Evolutionary conservation across 2,113 vertebrate species (phyloP), one percentile per base, ranked within the genome.

Genomic region (Psilopsiagon aymara): DNA sequence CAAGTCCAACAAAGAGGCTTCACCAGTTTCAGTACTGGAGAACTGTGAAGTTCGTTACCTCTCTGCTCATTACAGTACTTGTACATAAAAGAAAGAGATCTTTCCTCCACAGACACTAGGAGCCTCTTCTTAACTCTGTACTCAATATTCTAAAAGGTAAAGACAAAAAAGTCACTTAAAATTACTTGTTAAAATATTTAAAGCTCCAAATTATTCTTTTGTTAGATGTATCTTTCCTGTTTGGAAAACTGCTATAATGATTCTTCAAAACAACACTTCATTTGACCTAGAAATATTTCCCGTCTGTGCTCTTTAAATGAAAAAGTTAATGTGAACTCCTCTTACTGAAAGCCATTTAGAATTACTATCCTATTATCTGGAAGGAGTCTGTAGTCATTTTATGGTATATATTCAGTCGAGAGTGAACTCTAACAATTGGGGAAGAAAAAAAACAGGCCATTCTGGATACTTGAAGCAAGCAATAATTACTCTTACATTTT

Each of bases 31-130:
- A 67, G 43, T 19, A 47, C 9, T 51, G 25, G n/a, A 69, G 59
- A 94, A 89, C 0, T 0, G 29, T 57, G 21, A 80, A 27, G 24
- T 90, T 82, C 0, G 0, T 46, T 82, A 33, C 20, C 51, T 66
- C 27, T 81, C 37, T 83, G 17, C 23, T 59, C 57, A 23, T 59
- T 59, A 59, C 33, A 59, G 33, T 59, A 82, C 18, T 43, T 44
- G 11, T 44, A 66, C 33, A 73, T 20, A 44, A 69, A 64, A 92
- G 13, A 70, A 84, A 29, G 51, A 23, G 39, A 33, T 51, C 75
- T 47, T 94, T 73, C 44, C 9, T 79, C 43, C 51, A 55, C 1
- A 68, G 46, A 70, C 8, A 35, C 21, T n/a, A 64, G n/a, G 9
- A 44, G 28, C 10, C 23, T 25, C 27, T 68, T 85, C 47, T 63